These are phyloP conservation scores for Dasyornis broadbenti DNA, from an alignment of 2,113 vertebrate species.

Conservation along the genomic window DNA sequence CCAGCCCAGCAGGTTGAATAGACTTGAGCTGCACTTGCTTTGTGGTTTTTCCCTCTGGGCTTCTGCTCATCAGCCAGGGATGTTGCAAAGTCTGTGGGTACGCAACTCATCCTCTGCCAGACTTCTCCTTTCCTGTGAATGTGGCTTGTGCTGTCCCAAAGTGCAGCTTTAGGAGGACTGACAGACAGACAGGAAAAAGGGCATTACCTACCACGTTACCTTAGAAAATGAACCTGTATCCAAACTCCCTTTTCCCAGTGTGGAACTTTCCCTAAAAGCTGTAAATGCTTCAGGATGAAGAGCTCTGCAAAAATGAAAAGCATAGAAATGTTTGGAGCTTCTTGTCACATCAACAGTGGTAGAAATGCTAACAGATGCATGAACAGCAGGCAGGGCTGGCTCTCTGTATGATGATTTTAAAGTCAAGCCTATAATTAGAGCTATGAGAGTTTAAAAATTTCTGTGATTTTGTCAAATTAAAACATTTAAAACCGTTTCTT, in stretches of 20 bases:
- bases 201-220: not conserved
- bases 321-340: not conserved
- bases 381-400: not conserved
- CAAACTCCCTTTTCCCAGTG: not conserved
- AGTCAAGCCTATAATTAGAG: not conserved
- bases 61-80: not conserved
- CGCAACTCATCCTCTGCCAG: not conserved
- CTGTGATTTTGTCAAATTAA: not conserved
- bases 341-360: not conserved
- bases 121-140: not conserved
- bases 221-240: not conserved
- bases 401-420: not conserved
- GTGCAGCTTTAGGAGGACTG: not conserved
- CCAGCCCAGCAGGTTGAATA: accelerated
- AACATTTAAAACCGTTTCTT: not conserved
- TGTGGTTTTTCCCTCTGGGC: not conserved
- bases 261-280: not conserved
- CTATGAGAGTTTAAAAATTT: not conserved
- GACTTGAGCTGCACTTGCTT: accelerated
- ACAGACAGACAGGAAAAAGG: not conserved
- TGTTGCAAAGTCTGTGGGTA: not conserved
- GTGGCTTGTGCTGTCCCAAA: not conserved
- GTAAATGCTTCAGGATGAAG: not conserved
- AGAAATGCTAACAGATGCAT: not conserved
- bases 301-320: not conserved